Percentiles rank a stretch among this genome's conserved stretches.
Conservation (phyloP, 2,113 vertebrate genomes). For the Thunnus thynnus region DNA sequence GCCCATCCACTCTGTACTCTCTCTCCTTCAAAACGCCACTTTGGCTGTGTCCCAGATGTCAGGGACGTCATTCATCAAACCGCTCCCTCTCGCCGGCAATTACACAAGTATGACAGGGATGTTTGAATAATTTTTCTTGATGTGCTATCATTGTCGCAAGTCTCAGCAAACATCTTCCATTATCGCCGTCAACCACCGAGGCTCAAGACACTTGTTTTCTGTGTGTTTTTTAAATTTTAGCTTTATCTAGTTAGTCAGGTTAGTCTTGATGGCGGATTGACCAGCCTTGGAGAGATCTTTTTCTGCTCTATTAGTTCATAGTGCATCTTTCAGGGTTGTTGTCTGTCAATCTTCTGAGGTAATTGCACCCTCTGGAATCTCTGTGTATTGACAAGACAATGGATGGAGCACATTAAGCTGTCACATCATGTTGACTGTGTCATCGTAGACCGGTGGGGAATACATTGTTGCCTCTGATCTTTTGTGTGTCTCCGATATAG, state of each 20-base stretch:
- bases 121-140: slow-evolving; percentile 56
- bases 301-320: not conserved
- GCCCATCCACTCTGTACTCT: slow-evolving; percentile 10
- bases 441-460: not conserved
- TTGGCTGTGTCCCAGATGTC: slow-evolving; percentile 68
- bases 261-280: slow-evolving; percentile 12
- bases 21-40: slow-evolving; percentile 52
- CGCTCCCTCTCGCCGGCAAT: slow-evolving; percentile 56
- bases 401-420: slow-evolving; percentile 47
- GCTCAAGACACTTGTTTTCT: slow-evolving; percentile 4
- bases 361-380: slow-evolving; percentile 48
- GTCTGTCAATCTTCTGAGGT: slow-evolving; percentile 37
- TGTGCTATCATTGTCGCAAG: slow-evolving; percentile 49
- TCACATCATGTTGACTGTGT: slow-evolving; percentile 44
- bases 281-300: not conserved
- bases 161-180: slow-evolving; percentile 47
- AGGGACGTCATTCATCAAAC: slow-evolving; percentile 64
- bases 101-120: slow-evolving; percentile 71
- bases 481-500: slow-evolving; percentile 16
- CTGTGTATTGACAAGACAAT: slow-evolving; percentile 47
- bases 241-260: not conserved
- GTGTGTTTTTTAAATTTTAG: slow-evolving; percentile 2
- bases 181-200: slow-evolving; percentile 26
- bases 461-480: slow-evolving; percentile 30
- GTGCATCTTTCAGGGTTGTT: slow-evolving; percentile 4